phyloP scores from a whole-genome alignment of 2,888 invertebrate genomes.

The Mythimna ferrago region DNA sequence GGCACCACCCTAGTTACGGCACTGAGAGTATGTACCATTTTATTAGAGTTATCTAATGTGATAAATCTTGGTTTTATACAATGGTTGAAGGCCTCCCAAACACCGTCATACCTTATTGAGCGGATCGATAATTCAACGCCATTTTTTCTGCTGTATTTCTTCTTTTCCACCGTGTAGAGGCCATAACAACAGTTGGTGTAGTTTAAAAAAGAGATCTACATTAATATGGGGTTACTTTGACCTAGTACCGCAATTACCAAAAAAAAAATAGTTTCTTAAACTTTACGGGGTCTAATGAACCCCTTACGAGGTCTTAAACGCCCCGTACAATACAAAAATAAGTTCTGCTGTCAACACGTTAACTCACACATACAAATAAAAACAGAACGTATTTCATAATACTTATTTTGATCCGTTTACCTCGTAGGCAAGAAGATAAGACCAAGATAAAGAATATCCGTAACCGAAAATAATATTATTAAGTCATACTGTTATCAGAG shows the following conservation, averaged over 20 bases:
- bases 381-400: not conserved
- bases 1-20: too few species aligned
- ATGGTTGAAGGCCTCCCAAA: slow-evolving; percentile 1
- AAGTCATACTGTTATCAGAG: slow-evolving; percentile 1
- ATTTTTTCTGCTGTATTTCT: too few species aligned
- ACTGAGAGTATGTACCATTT: slow-evolving; percentile 18
- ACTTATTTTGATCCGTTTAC: slow-evolving; percentile 4
- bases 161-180: too few species aligned
- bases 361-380: not conserved
- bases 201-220: too few species aligned
- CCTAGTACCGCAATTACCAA: too few species aligned
- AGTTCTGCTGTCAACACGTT: not conserved
- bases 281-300: too few species aligned
- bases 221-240: too few species aligned
- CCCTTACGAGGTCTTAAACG: too few species aligned
- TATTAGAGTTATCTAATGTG: slow-evolving; percentile 4
- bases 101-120: slow-evolving; percentile 1
- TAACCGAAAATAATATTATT: slow-evolving; percentile 5
- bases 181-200: too few species aligned
- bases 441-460: slow-evolving; percentile 1
- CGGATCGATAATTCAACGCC: too few species aligned
- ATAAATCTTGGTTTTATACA: slow-evolving; percentile 7
- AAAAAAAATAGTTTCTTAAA: not conserved
- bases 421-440: not conserved
- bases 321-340: too few species aligned